Percentiles rank a stretch among this genome's conserved stretches.
Conservation (phyloP, 2,797 vertebrate species). For the Tangara arthus region DNA sequence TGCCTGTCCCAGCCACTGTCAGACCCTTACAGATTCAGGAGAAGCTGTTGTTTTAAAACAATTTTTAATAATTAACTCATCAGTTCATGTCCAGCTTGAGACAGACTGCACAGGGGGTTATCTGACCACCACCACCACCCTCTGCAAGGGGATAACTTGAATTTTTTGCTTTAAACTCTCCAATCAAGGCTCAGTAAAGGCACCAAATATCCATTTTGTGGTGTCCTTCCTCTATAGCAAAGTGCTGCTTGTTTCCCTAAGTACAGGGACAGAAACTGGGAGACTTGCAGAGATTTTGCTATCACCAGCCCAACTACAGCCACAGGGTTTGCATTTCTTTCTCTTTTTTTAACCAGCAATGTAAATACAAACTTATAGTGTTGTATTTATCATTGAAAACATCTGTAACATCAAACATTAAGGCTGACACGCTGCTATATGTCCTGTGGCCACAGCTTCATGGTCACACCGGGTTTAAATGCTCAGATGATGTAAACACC, state of each 20-base stretch:
- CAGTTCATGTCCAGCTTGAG: background rate
- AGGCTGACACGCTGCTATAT: background rate
- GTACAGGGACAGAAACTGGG: background rate
- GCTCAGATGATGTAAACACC: background rate
- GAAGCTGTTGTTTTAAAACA: background rate
- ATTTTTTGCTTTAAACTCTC: background rate
- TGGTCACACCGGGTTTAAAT: background rate
- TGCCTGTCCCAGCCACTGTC: background rate
- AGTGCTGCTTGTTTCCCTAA: background rate
- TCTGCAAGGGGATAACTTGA: background rate
- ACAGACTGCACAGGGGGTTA: rapidly evolving
- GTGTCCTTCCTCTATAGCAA: background rate
- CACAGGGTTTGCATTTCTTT: background rate
- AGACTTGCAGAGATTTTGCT: background rate
- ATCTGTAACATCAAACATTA: background rate
- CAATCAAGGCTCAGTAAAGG: background rate
- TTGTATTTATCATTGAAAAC: background rate
- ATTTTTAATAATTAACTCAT: background rate
- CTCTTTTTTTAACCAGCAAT: background rate
- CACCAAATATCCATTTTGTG: background rate
- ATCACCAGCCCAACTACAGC: background rate
- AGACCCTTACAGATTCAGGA: background rate
- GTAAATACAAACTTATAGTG: background rate
- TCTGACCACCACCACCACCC: background rate
- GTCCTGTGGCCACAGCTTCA: background rate